Evolutionary conservation across 2,113 vertebrate species (phyloP), one percentile per base, ranked within the genome.

Genomic region (Chaetodon trifascialis): DNA sequence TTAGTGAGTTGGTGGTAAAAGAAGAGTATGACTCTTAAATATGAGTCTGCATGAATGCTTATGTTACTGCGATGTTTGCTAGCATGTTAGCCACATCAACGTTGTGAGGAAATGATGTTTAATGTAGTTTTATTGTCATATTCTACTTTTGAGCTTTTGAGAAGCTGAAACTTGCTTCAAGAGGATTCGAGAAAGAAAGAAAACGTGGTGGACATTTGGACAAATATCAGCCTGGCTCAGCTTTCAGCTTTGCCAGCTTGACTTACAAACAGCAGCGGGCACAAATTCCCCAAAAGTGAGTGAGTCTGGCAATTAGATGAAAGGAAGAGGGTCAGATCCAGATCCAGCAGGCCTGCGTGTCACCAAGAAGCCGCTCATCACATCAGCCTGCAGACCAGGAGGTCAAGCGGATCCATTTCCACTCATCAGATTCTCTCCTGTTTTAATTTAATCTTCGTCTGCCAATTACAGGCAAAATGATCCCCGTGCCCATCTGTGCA

Each of bases 341-440:
- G 66, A 12, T 51, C 4, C 40, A 58, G 55, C 63, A 66, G 59
- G 40, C 11, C 19, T 42, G 54, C 16, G 58, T 62, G 19, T 38
- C 62, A 34, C 71, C 76, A 44, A 52, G 58, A 56, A 46, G 55
- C 42, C 60, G 66, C 58, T 76, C 72, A 73, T 62, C 69, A 46
- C 82, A 79, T 87, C 67, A 56, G 63, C 62, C 78, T 84, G 30
- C 17, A 54, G 71, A 60, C 74, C 70, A 81, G 42, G 66, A 73
- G 71, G 86, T 90, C 84, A 80, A 74, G 76, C 2, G 0, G 88
- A 87, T 88, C 73, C 70, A 81, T 87, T 90, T 86, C 56, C 89
- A 71, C 88, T 85, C 49, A 36, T 83, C 79, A 46, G 65, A 47
- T 75, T 82, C 77, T 75, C 66, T 63, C 66, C 47, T n/a, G 77